Evolutionary conservation across 2,888 invertebrate genomes (phyloP).

Genomic region (Digitonthophagus gazella): DNA sequence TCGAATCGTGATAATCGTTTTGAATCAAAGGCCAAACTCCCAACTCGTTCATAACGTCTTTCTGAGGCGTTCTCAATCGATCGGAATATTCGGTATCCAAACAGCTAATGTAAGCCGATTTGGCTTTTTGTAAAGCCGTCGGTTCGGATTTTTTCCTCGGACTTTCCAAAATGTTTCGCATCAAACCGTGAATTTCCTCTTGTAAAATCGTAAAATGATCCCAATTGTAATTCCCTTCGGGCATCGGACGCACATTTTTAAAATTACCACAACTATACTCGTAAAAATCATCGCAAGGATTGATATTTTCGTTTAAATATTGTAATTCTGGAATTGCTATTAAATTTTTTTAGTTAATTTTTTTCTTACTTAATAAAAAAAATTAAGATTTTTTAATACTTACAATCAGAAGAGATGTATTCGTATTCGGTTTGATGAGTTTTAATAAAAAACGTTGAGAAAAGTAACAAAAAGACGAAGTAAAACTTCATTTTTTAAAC

Average conservation of each 20-base stretch:
- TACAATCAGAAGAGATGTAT: constrained; percentile 14
- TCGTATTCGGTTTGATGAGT: constrained; percentile 3
- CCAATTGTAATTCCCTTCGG: constrained; percentile 41
- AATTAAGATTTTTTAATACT: constrained; percentile 1
- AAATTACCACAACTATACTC: constrained; percentile 53
- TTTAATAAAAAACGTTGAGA: too few species aligned
- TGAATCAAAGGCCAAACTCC: constrained; percentile 45
- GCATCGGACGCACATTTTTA: constrained; percentile 47
- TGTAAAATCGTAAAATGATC: constrained; percentile 51
- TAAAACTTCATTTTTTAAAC: too few species aligned
- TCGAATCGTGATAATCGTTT: constrained; percentile 17
- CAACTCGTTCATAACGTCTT: constrained; percentile 40
- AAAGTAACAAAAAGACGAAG: too few species aligned
- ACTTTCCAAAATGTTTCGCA: constrained; percentile 45
- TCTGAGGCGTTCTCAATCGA: constrained; percentile 40
- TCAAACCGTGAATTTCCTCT: constrained; percentile 42
- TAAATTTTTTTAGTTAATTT: constrained; percentile 29
- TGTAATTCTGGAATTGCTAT: constrained; percentile 41
- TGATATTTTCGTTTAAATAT: constrained; percentile 44
- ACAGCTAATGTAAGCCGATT: constrained; percentile 46
- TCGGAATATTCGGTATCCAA: constrained; percentile 39
- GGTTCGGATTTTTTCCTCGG: constrained; percentile 38
- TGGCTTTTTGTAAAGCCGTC: constrained; percentile 45
- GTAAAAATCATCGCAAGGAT: constrained; percentile 54
- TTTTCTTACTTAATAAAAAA: too few species aligned